phyloP scores from a whole-genome alignment of 2,888 invertebrate species.

The Quadriops clusia region DNA sequence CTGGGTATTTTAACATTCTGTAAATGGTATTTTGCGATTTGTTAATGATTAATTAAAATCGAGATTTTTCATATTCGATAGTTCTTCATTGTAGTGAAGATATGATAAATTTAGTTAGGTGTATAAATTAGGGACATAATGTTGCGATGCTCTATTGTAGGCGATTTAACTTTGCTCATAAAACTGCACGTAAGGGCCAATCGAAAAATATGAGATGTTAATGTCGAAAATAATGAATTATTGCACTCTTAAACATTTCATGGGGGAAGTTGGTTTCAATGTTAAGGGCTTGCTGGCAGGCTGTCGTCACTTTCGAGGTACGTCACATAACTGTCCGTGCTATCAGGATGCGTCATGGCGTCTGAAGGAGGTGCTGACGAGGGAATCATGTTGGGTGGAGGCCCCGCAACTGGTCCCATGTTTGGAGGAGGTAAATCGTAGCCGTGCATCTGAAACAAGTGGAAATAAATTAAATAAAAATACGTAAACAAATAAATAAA shows the following conservation, averaged over 20 bases:
- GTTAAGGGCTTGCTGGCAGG: slow-evolving; percentile 62
- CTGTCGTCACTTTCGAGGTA: slow-evolving; percentile 84
- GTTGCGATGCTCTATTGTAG: neutral
- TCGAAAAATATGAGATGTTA: slow-evolving; percentile 3
- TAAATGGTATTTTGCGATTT: too few relatives aligned
- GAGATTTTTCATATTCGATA: too few relatives aligned
- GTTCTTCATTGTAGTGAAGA: too few relatives aligned
- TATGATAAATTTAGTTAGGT: neutral
- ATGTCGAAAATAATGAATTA: too few relatives aligned
- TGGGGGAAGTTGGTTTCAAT: slow-evolving; percentile 14
- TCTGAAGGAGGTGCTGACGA: slow-evolving; percentile 49
- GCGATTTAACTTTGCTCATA: too few relatives aligned
- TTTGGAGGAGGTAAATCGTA: slow-evolving; percentile 55
- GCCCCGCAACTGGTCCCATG: slow-evolving; percentile 42
- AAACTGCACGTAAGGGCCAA: too few relatives aligned
- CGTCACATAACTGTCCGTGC: slow-evolving; percentile 82
- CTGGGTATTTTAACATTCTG: too few relatives aligned
- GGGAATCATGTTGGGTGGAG: slow-evolving; percentile 38
- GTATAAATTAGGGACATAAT: too few relatives aligned
- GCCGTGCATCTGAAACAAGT: slow-evolving; percentile 70
- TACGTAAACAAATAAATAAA: too few relatives aligned
- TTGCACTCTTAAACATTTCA: too few relatives aligned
- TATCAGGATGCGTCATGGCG: slow-evolving; percentile 63
- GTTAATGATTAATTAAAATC: too few relatives aligned
- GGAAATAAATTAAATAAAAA: neutral